Base-by-base conservation (phyloP, 2,888 invertebrate genomes). In the Ischnura elegans region DNA sequence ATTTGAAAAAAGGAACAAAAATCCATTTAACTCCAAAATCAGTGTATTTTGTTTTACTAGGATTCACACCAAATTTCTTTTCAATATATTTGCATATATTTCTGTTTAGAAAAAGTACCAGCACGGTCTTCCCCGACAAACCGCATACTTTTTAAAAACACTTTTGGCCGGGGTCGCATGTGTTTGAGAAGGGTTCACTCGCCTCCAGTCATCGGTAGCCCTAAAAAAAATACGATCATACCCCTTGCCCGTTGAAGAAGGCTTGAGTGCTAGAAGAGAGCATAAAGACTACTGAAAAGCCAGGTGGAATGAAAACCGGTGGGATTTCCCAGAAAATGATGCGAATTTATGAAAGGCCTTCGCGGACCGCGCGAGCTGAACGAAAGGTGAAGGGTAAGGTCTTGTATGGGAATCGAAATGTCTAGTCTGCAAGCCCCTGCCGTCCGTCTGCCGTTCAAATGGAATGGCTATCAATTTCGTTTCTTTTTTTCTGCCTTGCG, bases 291-390 rank as follows among this genome's bases (percentile, higher is more conserved):
- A 36, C 76, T 76, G 29, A 36, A 25, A 76, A 76, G 76, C 76
- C 76, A 76, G 76, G 36, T 36, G 76, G 36, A 36, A 76, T 76
- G 29, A 36, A 66, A 76, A 36, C 76, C 76, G 36, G 76, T 25
- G 36, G 76, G 76, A 25, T 25, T 76, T 76, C 25, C 76, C 36
- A 29, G 76, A 76, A 76, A 76, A 76, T 76, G 76, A 76, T 36
- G 36, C 76, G 76, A 76, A 76, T 76, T 76, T 76, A 76, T 76
- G 76, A 76, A 76, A 36, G 36, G 76, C 10, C 76, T 76, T 76
- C 1, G 36, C 76, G 36, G 76, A 13, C 66, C 66, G 66, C 13
- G 36, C 13, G n/a, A 8, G 61, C 25, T 51, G 51, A 61, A n/a
- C 76, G 76, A 36, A 36, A 13, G 76, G 36, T 36, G 76, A 76